Conservation (phyloP, 1,140 invertebrate genomes). For the Apis mellifera region Amel_HAv3.1 CM009938.2:8200501-8201000, state of each 20-base stretch:
- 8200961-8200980: not conserved
- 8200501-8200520: no score
- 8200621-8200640: constrained; percentile 51
- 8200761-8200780: constrained; percentile 80
- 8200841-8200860: constrained; percentile 75
- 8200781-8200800: constrained; percentile 65
- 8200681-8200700: constrained; percentile 18
- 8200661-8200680: constrained; percentile 61
- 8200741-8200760: constrained; percentile 50
- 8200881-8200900: constrained; percentile 12
- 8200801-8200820: constrained; percentile 72
- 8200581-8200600: constrained; percentile 4
- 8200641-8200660: constrained; percentile 52
- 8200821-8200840: constrained; percentile 77
- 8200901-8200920: not conserved
- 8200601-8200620: constrained; percentile 40
- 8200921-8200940: not conserved
- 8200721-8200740: constrained; percentile 3
- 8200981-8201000: not conserved
- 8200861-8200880: constrained; percentile 59
- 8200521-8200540: not conserved
- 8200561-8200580: constrained; percentile 21
- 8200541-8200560: constrained; percentile 19
- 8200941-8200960: not conserved
- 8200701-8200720: constrained; percentile 23